Conservation (phyloP, 2,113 vertebrate genomes). For the Oostethus manadensis region DNA sequence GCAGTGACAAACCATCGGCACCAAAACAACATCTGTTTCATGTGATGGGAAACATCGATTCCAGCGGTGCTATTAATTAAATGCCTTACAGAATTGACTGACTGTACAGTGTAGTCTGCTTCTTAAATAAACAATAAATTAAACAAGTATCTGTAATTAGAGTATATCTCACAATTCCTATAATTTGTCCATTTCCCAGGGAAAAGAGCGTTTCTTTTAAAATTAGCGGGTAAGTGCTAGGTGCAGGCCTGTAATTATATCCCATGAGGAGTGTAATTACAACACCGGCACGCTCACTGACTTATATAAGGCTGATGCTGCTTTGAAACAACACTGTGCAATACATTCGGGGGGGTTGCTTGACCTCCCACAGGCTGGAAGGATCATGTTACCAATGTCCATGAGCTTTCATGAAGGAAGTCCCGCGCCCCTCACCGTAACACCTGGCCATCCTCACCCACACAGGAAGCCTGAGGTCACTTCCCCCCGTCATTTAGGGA, state of each 20-base stretch:
- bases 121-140: slow-evolving; percentile 34
- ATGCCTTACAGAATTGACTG: slow-evolving; percentile 9
- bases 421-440: slow-evolving; percentile 48
- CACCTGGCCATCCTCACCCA: slow-evolving; percentile 61
- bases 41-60: slow-evolving; percentile 26
- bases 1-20: no score
- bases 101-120: neutral
- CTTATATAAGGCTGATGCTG: slow-evolving; percentile 43
- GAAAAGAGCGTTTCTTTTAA: slow-evolving; percentile 51
- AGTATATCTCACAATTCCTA: slow-evolving; percentile 22
- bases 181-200: slow-evolving; percentile 51
- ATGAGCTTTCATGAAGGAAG: slow-evolving; percentile 64
- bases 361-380: slow-evolving; percentile 49
- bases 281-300: slow-evolving; percentile 50
- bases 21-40: no score
- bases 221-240: slow-evolving; percentile 51
- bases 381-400: slow-evolving; percentile 64
- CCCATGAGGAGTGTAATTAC: slow-evolving; percentile 54
- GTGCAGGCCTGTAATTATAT: slow-evolving; percentile 55
- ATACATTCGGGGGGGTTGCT: slow-evolving; percentile 28
- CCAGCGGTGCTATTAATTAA: neutral
- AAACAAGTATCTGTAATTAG: slow-evolving; percentile 32
- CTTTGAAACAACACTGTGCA: slow-evolving; percentile 36
- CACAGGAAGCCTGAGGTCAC: slow-evolving; percentile 70
- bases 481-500: slow-evolving; percentile 56